Evolutionary conservation across 2,113 vertebrate species (phyloP).

Genomic region (Morone saxatilis): DNA sequence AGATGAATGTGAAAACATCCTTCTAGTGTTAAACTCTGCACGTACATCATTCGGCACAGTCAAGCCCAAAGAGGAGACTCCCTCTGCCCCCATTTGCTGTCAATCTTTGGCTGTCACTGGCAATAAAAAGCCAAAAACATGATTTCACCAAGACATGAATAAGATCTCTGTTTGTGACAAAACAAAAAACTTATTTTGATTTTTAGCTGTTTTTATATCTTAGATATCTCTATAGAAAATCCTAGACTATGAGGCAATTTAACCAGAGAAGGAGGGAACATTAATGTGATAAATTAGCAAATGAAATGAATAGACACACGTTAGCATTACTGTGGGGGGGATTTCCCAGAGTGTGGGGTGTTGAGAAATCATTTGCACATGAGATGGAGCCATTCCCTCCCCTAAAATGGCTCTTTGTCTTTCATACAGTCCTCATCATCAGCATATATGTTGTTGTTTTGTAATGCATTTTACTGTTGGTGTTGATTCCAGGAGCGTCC

Average conservation of each 20-base stretch:
- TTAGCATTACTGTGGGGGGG: neutral
- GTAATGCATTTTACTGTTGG: neutral
- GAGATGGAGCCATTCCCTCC: neutral
- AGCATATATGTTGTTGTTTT: neutral
- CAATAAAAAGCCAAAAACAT: too few relatives aligned
- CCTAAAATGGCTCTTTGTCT: neutral
- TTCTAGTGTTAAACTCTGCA: too few relatives aligned
- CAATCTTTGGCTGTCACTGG: too few relatives aligned
- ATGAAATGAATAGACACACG: neutral
- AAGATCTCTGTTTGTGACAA: neutral
- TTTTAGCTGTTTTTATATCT: too few relatives aligned
- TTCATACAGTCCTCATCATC: neutral
- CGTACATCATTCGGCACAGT: too few relatives aligned
- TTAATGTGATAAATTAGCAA: too few relatives aligned
- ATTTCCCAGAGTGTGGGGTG: neutral
- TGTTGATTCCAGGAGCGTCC: constrained; percentile 73
- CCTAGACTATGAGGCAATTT: too few relatives aligned
- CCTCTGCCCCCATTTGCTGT: too few relatives aligned
- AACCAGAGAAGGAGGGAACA: too few relatives aligned
- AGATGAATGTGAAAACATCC: too few relatives aligned
- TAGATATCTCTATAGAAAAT: too few relatives aligned
- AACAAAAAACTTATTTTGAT: neutral
- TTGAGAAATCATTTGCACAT: neutral
- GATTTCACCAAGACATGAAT: neutral
- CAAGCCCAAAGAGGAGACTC: too few relatives aligned